Conservation (phyloP, 2,113 vertebrate species). For the Propithecus coquereli region DNA sequence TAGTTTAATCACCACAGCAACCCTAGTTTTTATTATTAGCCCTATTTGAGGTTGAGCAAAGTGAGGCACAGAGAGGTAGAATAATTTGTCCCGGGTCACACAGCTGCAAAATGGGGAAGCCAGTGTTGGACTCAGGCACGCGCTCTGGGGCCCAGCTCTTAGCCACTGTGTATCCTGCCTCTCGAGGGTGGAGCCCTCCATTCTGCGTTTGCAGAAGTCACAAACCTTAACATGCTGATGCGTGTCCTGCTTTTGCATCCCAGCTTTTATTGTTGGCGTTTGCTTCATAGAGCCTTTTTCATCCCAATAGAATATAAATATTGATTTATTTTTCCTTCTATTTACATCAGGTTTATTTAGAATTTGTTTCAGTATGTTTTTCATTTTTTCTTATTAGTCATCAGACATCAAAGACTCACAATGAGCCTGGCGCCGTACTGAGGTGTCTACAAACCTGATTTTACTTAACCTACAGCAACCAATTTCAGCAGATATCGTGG, state of each 20-base stretch:
- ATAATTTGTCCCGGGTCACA: background rate
- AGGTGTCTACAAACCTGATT: background rate
- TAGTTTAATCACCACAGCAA: background rate
- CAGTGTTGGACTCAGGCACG: rapidly evolving
- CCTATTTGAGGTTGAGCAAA: background rate
- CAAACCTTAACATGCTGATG: background rate
- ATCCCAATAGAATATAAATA: background rate
- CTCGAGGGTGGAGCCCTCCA: background rate
- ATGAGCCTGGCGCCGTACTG: rapidly evolving
- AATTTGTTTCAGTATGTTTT: background rate
- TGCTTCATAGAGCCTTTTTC: too few species aligned
- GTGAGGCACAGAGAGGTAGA: background rate
- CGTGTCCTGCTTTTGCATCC: too few species aligned
- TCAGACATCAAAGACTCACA: rapidly evolving
- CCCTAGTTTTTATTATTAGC: background rate
- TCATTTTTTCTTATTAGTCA: background rate
- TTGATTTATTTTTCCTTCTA: background rate
- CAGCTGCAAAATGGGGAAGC: rapidly evolving
- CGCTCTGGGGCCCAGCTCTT: background rate
- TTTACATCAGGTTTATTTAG: background rate
- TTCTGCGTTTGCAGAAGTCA: background rate
- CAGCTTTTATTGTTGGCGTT: background rate
- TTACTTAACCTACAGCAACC: background rate
- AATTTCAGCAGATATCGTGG: background rate
- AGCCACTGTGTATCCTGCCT: background rate